phyloP scores from a whole-genome alignment of 92 coral and sea anemone genomes.

The Actinernus sp. region DNA sequence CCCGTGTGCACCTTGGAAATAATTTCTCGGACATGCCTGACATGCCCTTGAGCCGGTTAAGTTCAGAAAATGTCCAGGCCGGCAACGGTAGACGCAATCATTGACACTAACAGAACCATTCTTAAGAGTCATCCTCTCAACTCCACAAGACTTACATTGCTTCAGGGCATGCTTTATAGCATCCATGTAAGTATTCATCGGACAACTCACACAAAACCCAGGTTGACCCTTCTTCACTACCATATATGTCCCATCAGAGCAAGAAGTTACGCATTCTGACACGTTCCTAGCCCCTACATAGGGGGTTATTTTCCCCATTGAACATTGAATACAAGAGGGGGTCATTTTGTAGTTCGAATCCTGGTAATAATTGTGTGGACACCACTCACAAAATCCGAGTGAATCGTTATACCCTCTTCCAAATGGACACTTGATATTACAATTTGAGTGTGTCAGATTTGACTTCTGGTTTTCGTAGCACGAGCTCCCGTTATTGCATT shows the following conservation, averaged over 20 bases:
- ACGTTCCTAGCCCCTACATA: slow-evolving; percentile 26
- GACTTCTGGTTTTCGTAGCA: background rate
- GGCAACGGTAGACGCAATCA: slow-evolving; percentile 12
- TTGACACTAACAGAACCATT: background rate
- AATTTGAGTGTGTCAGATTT: background rate
- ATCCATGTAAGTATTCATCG: slow-evolving; percentile 24
- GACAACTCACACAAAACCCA: slow-evolving; percentile 15
- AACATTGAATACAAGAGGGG: slow-evolving; percentile 21
- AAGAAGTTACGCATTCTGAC: slow-evolving; percentile 22
- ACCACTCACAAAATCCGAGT: slow-evolving; percentile 29
- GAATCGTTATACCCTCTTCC: background rate
- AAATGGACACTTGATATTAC: background rate
- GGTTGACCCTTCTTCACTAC: background rate
- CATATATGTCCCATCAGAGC: slow-evolving; percentile 24
- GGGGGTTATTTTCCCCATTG: slow-evolving; percentile 10
- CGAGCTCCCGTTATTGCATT: background rate
- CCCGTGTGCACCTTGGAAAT: slow-evolving; percentile 2
- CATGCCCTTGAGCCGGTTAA: background rate
- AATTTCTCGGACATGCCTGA: slow-evolving; percentile 5
- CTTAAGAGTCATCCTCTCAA: slow-evolving; percentile 14
- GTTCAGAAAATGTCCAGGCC: slow-evolving; percentile 16
- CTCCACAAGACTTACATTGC: slow-evolving; percentile 18
- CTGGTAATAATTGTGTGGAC: slow-evolving; percentile 25
- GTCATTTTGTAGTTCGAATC: background rate
- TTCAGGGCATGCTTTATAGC: slow-evolving; percentile 1